phyloP scores from a whole-genome alignment of 2,888 invertebrate genomes.

The Colostygia pectinataria region DNA sequence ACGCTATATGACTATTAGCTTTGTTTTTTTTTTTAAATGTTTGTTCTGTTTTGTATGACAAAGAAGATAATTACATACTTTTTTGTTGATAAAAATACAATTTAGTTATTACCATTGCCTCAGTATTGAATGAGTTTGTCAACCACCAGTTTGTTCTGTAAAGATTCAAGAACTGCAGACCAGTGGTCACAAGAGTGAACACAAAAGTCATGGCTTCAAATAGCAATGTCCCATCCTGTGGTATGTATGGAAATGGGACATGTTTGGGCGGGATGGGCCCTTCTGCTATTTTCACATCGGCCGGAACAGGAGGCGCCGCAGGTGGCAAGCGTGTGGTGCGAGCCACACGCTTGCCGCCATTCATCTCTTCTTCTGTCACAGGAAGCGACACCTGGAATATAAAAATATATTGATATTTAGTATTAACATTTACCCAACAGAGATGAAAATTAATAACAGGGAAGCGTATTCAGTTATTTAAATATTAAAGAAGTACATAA shows the following conservation, averaged over 20 bases:
- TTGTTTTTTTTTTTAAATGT: no score
- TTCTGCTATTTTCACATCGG: slow-evolving; percentile 59
- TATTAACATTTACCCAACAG: no score
- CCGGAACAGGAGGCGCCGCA: slow-evolving; percentile 35
- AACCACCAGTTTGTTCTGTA: slow-evolving; percentile 99
- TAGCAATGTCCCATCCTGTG: slow-evolving; percentile 89
- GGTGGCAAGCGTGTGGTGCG: slow-evolving; percentile 52
- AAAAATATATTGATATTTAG: background rate
- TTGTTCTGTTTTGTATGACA: no score
- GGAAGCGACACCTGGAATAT: slow-evolving; percentile 50
- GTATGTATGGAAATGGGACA: slow-evolving; percentile 90
- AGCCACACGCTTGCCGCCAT: slow-evolving; percentile 56
- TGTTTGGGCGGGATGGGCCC: slow-evolving; percentile 87
- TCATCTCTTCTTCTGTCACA: slow-evolving; percentile 62
- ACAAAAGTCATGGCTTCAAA: slow-evolving; percentile 94
- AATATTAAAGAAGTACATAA: no score
- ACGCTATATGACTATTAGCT: no score
- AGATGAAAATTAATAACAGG: no score
- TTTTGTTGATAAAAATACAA: slow-evolving; percentile 2
- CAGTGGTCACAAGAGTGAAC: slow-evolving; percentile 90
- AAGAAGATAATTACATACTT: no score
- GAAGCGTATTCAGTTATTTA: no score
- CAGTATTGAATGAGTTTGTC: slow-evolving; percentile 94
- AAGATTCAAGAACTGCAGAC: slow-evolving; percentile 95
- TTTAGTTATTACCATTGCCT: slow-evolving; percentile 87